phyloP scores from a whole-genome alignment of 2,888 invertebrate genomes.

The Pecten maximus region DNA sequence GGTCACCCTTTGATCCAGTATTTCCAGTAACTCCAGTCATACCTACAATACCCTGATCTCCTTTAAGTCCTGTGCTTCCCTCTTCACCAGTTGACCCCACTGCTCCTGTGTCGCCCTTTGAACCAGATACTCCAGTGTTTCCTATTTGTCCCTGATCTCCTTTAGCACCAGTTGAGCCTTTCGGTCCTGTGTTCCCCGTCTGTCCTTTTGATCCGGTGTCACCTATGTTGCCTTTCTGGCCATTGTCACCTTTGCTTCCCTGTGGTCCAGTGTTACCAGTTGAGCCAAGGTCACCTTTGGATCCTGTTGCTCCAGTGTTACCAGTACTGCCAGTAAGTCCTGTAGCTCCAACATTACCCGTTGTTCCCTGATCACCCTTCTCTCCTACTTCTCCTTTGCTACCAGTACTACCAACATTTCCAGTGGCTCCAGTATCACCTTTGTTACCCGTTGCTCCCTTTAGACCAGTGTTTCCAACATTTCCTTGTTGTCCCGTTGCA shows the following conservation, averaged over 20 bases:
- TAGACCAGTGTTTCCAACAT: not conserved
- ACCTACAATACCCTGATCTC: not conserved
- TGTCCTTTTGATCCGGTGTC: not conserved
- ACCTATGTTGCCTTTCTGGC: not conserved
- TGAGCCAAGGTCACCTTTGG: not conserved
- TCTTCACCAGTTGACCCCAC: not conserved
- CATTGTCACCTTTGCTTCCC: conserved; percentile 20
- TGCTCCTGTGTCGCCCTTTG: not conserved
- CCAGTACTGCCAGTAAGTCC: not conserved
- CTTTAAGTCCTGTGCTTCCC: not conserved
- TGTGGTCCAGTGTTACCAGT: not conserved
- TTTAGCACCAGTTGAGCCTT: not conserved
- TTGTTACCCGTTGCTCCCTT: not conserved
- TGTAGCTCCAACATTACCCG: conserved; percentile 30
- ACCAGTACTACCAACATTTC: not conserved
- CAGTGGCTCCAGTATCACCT: conserved; percentile 22
- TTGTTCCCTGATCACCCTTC: not conserved
- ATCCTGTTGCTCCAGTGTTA: conserved; percentile 12
- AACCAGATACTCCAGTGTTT: not conserved
- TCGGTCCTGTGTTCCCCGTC: not conserved
- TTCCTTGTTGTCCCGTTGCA: not conserved
- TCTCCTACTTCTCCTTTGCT: not conserved
- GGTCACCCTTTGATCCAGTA: not conserved
- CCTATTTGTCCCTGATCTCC: not conserved
- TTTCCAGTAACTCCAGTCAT: not conserved